These are phyloP conservation scores for Geopemphigus sp. DNA, from an alignment of 1,140 invertebrate species.

Conservation along the genomic window DNA sequence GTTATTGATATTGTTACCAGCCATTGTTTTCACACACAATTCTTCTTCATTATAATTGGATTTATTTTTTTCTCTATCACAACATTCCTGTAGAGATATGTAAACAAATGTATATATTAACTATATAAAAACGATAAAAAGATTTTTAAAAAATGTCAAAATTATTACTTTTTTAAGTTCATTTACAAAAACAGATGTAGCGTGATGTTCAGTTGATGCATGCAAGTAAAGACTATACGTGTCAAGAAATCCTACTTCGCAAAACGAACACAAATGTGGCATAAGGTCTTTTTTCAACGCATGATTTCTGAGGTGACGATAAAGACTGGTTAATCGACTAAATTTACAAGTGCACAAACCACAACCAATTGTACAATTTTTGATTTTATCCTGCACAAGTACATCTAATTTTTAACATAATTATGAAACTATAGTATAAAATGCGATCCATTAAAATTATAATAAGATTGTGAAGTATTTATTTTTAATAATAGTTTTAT, in stretches of 20 bases:
- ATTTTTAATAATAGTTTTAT: too few species aligned
- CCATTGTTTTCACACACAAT: neutral
- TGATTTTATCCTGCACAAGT: slow-evolving; percentile 3
- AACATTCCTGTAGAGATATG: neutral
- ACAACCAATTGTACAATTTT: slow-evolving; percentile 12
- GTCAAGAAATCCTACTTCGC: slow-evolving; percentile 35
- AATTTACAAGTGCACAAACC: slow-evolving; percentile 35
- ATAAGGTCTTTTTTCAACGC: slow-evolving; percentile 32
- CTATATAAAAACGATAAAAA: neutral
- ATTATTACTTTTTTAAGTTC: slow-evolving; percentile 8
- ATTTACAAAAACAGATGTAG: neutral
- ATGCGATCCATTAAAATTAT: too few species aligned
- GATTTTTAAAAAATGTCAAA: neutral
- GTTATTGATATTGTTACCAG: neutral
- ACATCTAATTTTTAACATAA: neutral
- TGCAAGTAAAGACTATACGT: slow-evolving; percentile 29
- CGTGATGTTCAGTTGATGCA: slow-evolving; percentile 9
- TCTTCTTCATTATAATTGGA: neutral
- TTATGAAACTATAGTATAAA: too few species aligned
- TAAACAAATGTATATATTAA: neutral
- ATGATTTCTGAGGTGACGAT: slow-evolving; percentile 29
- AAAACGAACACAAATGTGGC: slow-evolving; percentile 42
- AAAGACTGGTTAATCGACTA: slow-evolving; percentile 22
- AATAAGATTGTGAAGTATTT: too few species aligned
- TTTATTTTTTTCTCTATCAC: neutral